Evolutionary conservation across 1,140 invertebrate species (phyloP).

Genomic region (Cydia amplana): DNA sequence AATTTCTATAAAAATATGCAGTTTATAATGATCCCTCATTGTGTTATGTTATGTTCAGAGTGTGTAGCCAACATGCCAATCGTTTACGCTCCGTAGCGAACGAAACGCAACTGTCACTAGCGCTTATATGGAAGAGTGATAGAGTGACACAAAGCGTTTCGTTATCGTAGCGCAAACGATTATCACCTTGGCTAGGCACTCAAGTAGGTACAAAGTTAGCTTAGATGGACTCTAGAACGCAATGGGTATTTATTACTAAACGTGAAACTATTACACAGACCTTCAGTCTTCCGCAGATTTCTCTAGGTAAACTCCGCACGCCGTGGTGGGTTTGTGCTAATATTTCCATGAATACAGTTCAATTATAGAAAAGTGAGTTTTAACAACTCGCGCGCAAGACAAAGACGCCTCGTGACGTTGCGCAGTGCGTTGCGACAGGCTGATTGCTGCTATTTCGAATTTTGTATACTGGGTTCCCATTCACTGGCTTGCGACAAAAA

Average conservation of each 20-base stretch:
- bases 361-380: constrained; percentile 25
- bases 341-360: constrained; percentile 16
- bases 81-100: too few relatives aligned
- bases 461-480: constrained; percentile 22
- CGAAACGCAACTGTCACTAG: too few relatives aligned
- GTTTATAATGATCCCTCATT: too few relatives aligned
- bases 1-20: too few relatives aligned
- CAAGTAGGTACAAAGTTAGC: too few relatives aligned
- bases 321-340: background rate
- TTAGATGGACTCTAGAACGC: too few relatives aligned
- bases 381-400: constrained; percentile 24
- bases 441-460: constrained; percentile 25
- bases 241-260: background rate
- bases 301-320: background rate
- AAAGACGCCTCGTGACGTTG: constrained; percentile 28
- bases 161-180: too few relatives aligned
- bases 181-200: too few relatives aligned
- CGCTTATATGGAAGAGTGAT: too few relatives aligned
- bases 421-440: constrained; percentile 17
- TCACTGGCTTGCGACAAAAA: constrained; percentile 29
- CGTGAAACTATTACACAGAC: background rate
- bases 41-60: too few relatives aligned
- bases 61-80: too few relatives aligned
- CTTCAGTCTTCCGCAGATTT: background rate
- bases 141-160: too few relatives aligned